Evolutionary conservation across 2,113 vertebrate genomes (phyloP), one percentile per base, ranked within the genome.

Genomic region (Ciconia stormi): DNA sequence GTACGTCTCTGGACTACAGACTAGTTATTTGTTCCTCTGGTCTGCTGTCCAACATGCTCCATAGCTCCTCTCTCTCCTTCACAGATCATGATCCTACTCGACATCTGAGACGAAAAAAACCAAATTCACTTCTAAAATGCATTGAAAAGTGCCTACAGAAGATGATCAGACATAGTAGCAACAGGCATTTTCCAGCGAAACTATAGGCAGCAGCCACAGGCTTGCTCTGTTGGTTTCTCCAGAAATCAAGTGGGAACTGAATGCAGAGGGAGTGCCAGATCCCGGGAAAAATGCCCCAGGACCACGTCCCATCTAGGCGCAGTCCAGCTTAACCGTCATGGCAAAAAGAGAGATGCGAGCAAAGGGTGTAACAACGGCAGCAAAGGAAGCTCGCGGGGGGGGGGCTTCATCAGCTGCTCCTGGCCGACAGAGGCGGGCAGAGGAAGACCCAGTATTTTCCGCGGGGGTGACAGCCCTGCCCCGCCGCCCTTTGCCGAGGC

Each of bases 221-320:
- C 36, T 29, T 17, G 8, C 32, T 65, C 53, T 47, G 11, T 4
- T 25, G 22, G 11, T 50, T 59, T 62, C 55, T 62, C 59, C 2
- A 9, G 72, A 66, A 62, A 46, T 4, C 15, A 21, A 17, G 13
- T 0, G 34, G 34, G 34, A 53, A 10, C 40, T 4, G 36, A 53
- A 17, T 1, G 40, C 6, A 5, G 52, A 21, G n/a, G 8, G 32
- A 67, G 9, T 1, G 23, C 19, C 71, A 16, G 29, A 27, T 5
- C 17, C 21, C 2, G 0, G 2, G 61, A 19, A 30, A 34, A 32
- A 38, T 1, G 10, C 47, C 11, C 0, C 5, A 38, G 58, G 55
- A 7, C 50, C 0, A 2, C 1, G 0, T 8, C 16, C 26, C 53
- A 2, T 2, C 34, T 2, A 10, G 20, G 6, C 3, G 1, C 13